phyloP scores from a whole-genome alignment of 2,888 invertebrate species.

The Agrenia bidenticulata region DNA sequence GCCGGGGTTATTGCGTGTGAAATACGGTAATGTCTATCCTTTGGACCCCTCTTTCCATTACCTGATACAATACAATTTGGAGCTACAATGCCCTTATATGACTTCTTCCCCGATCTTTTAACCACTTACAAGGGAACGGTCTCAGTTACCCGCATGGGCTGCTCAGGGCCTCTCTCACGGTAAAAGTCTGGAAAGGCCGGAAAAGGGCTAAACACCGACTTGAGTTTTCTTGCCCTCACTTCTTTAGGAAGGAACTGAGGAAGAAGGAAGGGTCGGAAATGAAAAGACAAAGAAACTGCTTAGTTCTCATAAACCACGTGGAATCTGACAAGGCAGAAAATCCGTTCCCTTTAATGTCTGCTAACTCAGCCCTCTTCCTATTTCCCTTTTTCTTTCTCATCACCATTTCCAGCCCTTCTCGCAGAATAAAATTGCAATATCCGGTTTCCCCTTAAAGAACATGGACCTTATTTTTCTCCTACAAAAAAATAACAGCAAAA shows the following conservation, averaged over 20 bases:
- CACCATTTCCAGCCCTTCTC: background rate
- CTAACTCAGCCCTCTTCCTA: conserved; percentile 40
- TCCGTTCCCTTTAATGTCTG: conserved; percentile 37
- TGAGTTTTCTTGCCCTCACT: too few relatives aligned
- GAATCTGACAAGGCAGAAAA: conserved; percentile 41
- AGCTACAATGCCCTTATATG: too few relatives aligned
- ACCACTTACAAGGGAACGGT: too few relatives aligned
- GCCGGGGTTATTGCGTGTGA: conserved; percentile 44
- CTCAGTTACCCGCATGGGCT: too few relatives aligned
- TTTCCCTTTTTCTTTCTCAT: conserved; percentile 13
- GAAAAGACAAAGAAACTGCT: conserved; percentile 17
- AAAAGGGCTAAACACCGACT: too few relatives aligned
- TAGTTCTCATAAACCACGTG: conserved; percentile 22
- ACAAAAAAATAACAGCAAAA: too few relatives aligned
- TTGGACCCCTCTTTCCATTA: background rate
- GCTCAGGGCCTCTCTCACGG: background rate
- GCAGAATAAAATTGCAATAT: conserved; percentile 21
- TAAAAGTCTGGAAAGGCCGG: too few relatives aligned
- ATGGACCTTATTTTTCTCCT: too few relatives aligned
- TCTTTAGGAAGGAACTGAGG: background rate
- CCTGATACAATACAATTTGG: conserved; percentile 6
- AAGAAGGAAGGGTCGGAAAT: background rate
- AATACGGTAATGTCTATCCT: conserved; percentile 33
- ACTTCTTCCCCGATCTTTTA: too few relatives aligned
- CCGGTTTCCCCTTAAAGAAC: background rate